Base-by-base conservation (phyloP, 2,888 invertebrate species). In the Bembecia ichneumoniformis region DNA sequence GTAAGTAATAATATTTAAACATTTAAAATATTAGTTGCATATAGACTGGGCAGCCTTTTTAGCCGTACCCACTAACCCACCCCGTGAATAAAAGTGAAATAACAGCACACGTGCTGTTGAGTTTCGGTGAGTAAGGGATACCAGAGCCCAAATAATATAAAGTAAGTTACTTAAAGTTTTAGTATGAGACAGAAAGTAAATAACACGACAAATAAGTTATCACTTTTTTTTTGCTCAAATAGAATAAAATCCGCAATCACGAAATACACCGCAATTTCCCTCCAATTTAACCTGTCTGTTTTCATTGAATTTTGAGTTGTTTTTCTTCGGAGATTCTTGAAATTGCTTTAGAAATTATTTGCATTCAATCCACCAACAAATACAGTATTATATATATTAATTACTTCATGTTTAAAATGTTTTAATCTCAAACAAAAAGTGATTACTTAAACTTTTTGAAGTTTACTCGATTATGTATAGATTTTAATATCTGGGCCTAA, bases 261-360 rank as follows among this genome's bases (percentile, higher is more conserved):
- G 45, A 28, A 28, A 16, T 15, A 34, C 48, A 11, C 51, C 51
- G 54, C 43, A 52, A 58, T 56, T 58, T 58, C 55, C 57, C 54
- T 56, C 51, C 55, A 57, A 59, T 58, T 57, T 55, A 49, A 57
- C 52, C 52, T 51, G 53, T 28, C 49, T 57, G 58, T 58, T 60
- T 57, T 52, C 53, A 48, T 57, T 53, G 50, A 53, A 57, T 57
- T 56, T 50, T 49, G 43, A 15, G 50, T 48, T 54, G 50, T 56
- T 57, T 55, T 53, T 47, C 50, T 47, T 50, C 43, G 17, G 49
- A 46, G 53, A 51, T 49, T 50, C 34, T 46, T 49, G 48, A 53
- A 55, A 52, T 50, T 47, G 47, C 46, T 45, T 20, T 34, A 34
- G 11, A 44, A 16, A 44, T 44, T 44, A 46, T 50, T 44, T 14